These are phyloP conservation scores for Chiloscyllium plagiosum DNA, from an alignment of 2,113 vertebrate species.

Conservation along the genomic window DNA sequence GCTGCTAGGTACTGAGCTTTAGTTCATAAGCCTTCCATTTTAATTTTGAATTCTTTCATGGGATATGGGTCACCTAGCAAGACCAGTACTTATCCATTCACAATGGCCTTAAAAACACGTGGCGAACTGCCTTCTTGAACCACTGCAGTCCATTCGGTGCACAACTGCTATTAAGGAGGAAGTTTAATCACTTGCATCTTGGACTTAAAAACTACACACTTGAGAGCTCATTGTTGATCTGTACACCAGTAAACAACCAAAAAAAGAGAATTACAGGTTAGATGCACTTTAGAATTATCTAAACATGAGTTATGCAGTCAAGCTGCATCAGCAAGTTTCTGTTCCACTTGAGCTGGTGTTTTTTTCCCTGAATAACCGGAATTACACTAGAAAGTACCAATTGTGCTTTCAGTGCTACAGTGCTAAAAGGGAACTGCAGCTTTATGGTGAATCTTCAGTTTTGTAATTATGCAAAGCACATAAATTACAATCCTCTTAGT, in stretches of 20 bases:
- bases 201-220: no score
- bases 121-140: background rate
- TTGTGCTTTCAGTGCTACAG: no score
- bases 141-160: background rate
- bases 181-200: background rate
- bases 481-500: background rate
- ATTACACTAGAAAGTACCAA: background rate
- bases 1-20: background rate
- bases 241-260: no score
- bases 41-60: background rate
- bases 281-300: background rate
- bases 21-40: background rate
- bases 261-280: background rate
- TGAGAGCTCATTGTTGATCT: no score
- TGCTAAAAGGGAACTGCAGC: no score
- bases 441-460: background rate
- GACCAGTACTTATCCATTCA: background rate
- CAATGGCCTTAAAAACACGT: background rate
- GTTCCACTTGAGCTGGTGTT: background rate
- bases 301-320: background rate
- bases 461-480: background rate
- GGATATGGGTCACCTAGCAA: background rate
- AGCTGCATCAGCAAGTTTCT: conserved; percentile 5
- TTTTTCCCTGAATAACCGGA: background rate
- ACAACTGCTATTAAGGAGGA: background rate